Base-by-base conservation (phyloP, 2,888 invertebrate genomes). In the Tachina lurida region DNA sequence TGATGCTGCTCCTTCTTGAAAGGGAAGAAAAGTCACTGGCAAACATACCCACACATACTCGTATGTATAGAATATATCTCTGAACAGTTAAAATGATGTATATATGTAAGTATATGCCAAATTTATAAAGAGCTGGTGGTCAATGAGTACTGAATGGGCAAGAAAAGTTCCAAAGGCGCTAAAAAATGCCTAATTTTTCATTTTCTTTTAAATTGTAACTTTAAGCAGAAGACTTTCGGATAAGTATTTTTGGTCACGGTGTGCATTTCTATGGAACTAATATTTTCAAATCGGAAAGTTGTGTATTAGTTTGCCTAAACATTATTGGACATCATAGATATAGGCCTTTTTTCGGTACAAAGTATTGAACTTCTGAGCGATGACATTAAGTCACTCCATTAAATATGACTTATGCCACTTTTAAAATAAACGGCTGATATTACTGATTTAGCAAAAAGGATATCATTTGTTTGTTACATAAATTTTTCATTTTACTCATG, bases 401-500 rank as follows among this genome's bases (percentile, higher is more conserved):
- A 31, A 31, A 31, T 7, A 31, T 31, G 5, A 31, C 31, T 31
- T 31, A 31, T 31, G 31, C 1, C 31, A 31, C 31, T 31, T 31
- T 31, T 7, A 31, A 5, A 31, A 31, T 31, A 5, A 31, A 31
- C 31, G 31, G 31, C 31, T 31, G 31, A 9, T 43, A 17, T 62
- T 31, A 13, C 2, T 17, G 17, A 10, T 39, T 17, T 19, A 62
- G n/a, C 63, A 41, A 9, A 45, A 49, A 19, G 49, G 43, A 79
- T 74, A 82, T 71, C 70, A 83, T 39, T 71, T 79, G 77, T 54
- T 73, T 60, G 47, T 52, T 86, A 15, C 73, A 86, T 83, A 68
- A 79, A 86, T 76, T 86, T 86, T 60, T 76, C 75, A 83, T 86
- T 85, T 85, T 54, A 71, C 74, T 79, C 74, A 58, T 75, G 78